Percentiles rank a stretch among this genome's conserved stretches.
Evolutionary conservation across 2,797 vertebrate genomes (phyloP).

Genomic region (Cheirogaleus major): DNA sequence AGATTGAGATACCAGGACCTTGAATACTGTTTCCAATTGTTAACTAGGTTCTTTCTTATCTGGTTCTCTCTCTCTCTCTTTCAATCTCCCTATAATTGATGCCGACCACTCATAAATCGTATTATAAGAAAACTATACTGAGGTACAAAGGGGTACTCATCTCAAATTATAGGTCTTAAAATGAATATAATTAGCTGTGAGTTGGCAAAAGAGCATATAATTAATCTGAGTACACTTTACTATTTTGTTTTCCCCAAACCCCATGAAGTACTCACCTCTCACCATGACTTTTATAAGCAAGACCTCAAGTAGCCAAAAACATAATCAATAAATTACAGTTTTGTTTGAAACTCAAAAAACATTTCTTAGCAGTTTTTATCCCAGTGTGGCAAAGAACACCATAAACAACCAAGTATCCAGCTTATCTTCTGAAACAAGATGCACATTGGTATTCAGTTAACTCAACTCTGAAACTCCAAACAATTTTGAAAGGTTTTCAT

Average conservation of each 20-base stretch:
- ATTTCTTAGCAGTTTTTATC: not conserved
- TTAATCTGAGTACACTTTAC: not conserved
- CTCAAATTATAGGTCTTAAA: not conserved
- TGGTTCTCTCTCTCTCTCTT: not conserved
- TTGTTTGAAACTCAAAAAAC: slow-evolving; percentile 28
- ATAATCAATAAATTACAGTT: not conserved
- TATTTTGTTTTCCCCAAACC: not conserved
- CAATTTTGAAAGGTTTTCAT: slow-evolving; percentile 54
- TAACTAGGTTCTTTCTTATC: not conserved
- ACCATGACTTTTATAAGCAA: not conserved
- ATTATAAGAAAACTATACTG: not conserved
- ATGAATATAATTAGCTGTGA: not conserved
- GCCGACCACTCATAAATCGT: not conserved
- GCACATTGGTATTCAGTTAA: slow-evolving; percentile 20
- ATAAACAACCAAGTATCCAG: not conserved
- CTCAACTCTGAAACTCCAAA: not conserved
- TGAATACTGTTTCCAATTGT: not conserved
- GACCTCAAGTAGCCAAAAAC: slow-evolving; percentile 33
- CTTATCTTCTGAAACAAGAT: not conserved
- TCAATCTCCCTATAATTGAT: not conserved
- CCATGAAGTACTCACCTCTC: not conserved
- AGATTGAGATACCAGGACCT: not conserved
- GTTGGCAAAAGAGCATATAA: not conserved
- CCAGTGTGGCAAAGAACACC: not conserved
- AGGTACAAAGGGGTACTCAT: not conserved